Evolutionary conservation across 2,797 vertebrate genomes (phyloP), one percentile per base, ranked within the genome.

Genomic region (Diceros bicornis): DNA sequence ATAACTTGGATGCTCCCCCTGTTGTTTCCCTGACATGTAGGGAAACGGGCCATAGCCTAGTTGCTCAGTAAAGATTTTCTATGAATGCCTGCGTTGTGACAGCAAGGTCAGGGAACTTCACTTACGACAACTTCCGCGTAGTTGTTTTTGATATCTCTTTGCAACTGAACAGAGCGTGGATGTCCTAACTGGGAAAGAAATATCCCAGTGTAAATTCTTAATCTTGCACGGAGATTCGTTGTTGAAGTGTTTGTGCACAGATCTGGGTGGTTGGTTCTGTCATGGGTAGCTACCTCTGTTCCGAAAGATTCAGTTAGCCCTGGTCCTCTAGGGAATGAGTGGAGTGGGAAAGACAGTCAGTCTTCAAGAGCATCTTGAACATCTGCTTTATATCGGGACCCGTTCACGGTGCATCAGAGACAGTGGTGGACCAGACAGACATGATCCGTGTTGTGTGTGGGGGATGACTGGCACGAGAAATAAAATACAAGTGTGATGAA

Each of bases 61-160:
- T 85, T 75, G 50, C n/a, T 71, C 62, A 34, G 55, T 59, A 62
- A 78, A 94, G 71, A n/a, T 34, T 93, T 89, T 59, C 92, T 27
- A 47, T 29, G 17, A 85, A 78, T n/a, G 27, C 21, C 13, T 55
- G 34, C 25, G n/a, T 72, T 52, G 5, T 64, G 71, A 57, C 34
- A 59, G 84, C 20, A 57, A 52, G 61, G 41, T 32, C 52, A 47
- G 21, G 61, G 57, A 66, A 32, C 41, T 55, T 69, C 41, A 14
- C 32, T 47, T 83, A 25, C 0, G 14, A 55, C 8, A 34, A 16
- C 14, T 29, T 59, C 32, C 29, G 4, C 2, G 1, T 52, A 25
- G 77, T 64, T 91, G 17, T 91, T 82, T 89, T 32, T 66, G 21
- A 34, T n/a, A 62, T 32, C 16, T 69, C 62, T 55, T 83, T 89